Conservation (phyloP, 2,888 invertebrate genomes). For the Drosophila koepferae region DNA sequence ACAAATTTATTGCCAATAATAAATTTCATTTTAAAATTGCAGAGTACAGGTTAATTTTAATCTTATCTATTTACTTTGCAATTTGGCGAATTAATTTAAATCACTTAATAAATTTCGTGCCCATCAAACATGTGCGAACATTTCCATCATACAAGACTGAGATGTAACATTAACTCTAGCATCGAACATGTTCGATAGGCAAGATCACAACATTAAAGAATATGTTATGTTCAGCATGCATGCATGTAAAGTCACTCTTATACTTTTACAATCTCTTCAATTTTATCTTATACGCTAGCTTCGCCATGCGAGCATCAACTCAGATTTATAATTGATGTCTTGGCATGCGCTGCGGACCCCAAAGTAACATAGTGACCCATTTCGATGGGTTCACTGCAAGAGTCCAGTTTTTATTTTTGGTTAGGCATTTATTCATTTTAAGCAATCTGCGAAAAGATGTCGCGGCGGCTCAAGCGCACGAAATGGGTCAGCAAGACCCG, state of each 20-base stretch:
- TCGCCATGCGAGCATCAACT: neutral
- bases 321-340: slow-evolving; percentile 10
- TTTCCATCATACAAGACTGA: neutral
- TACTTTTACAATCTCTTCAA: neutral
- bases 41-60: too few species aligned
- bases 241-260: neutral
- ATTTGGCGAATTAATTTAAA: neutral
- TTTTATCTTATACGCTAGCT: neutral
- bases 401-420: slow-evolving; percentile 42
- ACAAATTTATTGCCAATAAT: too few species aligned
- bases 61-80: too few species aligned
- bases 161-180: slow-evolving; percentile 6
- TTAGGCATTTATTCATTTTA: slow-evolving; percentile 33
- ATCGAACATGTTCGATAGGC: slow-evolving; percentile 21
- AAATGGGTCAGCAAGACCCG: slow-evolving; percentile 64
- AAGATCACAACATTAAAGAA: neutral
- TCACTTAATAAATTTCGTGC: neutral
- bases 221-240: neutral
- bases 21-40: too few species aligned
- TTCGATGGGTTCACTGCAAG: slow-evolving; percentile 20
- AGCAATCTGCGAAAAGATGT: slow-evolving; percentile 36
- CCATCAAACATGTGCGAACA: slow-evolving; percentile 13
- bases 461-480: slow-evolving; percentile 19
- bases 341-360: neutral
- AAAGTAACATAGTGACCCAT: slow-evolving; percentile 33